Base-by-base conservation (phyloP, 2,113 vertebrate species). In the Laterallus jamaicensis region DNA sequence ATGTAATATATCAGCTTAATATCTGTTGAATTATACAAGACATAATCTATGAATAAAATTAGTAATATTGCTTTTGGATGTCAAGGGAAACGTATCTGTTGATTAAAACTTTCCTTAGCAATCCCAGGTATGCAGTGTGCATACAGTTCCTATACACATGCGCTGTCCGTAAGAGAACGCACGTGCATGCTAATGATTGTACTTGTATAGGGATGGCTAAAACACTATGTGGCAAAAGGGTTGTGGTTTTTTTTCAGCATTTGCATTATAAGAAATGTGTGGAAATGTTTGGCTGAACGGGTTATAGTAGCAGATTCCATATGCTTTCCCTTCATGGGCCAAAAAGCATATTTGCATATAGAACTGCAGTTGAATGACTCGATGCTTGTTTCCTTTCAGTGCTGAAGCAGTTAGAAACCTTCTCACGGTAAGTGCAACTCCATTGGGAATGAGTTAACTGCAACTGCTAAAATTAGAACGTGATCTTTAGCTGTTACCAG, bases 381-480 rank as follows among this genome's bases (percentile, higher is more conserved):
- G 89, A 97, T 98, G 97, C 98, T 98, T 98, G 97, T 98, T 97
- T 98, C 98, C 98, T 98, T 98, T 98, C 98, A 98, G 98, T 98
- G 98, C 98, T 96, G 97, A 98, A 98, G 98, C 98, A 97, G 97
- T 98, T 98, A 98, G 98, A 98, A 98, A 98, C 94, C 98, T 98
- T 95, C 98, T 97, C 96, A 98, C 88, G 97, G 98, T 98, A 98
- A 98, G 98, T 98, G 96, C 87, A 96, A 92, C 90, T 97, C 96
- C 95, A 96, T 87, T 97, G 97, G 96, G 96, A 97, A 95, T 95
- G 88, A 96, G 95, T 95, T 97, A 96, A 96, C 92, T 96, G 81
- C 91, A 86, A 95, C 80, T 93, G 94, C 90, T 96, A 94, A 93
- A 96, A 97, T 88, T 80, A 91, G 93, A 96, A 91, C 16, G 0